These are phyloP conservation scores for Oryzias celebensis DNA, from an alignment of 2,113 vertebrate species.

Conservation along the genomic window DNA sequence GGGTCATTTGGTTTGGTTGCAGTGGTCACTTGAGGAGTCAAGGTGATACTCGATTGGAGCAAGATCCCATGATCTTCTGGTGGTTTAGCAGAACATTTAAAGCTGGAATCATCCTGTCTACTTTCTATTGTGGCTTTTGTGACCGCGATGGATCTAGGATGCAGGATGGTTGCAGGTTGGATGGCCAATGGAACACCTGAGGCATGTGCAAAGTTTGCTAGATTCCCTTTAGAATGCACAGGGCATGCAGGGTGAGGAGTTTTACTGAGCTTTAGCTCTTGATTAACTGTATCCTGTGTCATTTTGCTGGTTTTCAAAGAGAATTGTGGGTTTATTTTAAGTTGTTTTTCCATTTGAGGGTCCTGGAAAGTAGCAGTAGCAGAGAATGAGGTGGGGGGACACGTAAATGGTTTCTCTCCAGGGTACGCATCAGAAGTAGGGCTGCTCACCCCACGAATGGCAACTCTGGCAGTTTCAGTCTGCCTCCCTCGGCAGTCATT, in stretches of 20 bases:
- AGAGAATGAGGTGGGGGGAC: slow-evolving; percentile 1
- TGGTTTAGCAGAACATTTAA: not conserved
- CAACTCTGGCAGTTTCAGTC: slow-evolving; percentile 17
- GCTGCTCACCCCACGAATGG: slow-evolving; percentile 13
- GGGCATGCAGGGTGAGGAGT: slow-evolving; percentile 50
- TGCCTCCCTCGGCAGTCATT: slow-evolving; percentile 66
- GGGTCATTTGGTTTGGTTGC: slow-evolving; percentile 57
- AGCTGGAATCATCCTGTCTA: slow-evolving; percentile 9
- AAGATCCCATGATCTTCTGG: slow-evolving; percentile 5
- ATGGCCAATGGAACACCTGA: not conserved
- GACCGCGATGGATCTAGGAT: slow-evolving; percentile 50
- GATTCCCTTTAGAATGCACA: slow-evolving; percentile 37
- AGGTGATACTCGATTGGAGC: slow-evolving; percentile 19
- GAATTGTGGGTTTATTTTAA: slow-evolving; percentile 24
- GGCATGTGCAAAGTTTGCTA: slow-evolving; percentile 11
- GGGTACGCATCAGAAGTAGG: not conserved
- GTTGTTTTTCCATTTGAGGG: slow-evolving; percentile 16
- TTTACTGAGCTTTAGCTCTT: slow-evolving; percentile 37
- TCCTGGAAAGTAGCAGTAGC: slow-evolving; percentile 4
- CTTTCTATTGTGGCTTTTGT: slow-evolving; percentile 61
- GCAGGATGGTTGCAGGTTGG: slow-evolving; percentile 18
- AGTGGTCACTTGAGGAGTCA: slow-evolving; percentile 54
- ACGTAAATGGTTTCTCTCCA: slow-evolving; percentile 24
- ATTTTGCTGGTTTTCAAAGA: slow-evolving; percentile 37
- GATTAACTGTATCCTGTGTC: slow-evolving; percentile 29